phyloP scores from a whole-genome alignment of 2,113 vertebrate genomes.

The Equus przewalskii region DNA sequence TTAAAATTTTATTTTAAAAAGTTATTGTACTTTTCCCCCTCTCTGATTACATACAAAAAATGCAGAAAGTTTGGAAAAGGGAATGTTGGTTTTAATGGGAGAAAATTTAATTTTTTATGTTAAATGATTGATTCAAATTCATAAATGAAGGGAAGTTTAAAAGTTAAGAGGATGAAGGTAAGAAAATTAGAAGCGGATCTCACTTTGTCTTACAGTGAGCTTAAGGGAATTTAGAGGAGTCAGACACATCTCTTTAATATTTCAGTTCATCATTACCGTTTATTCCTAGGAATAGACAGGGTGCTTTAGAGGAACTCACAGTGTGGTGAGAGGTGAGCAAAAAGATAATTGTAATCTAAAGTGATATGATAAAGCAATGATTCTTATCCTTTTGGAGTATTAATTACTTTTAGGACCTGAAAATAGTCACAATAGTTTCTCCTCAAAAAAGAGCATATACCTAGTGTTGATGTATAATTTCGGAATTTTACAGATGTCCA shows the following conservation, averaged over 20 bases:
- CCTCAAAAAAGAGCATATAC: background rate
- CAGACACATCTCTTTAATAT: background rate
- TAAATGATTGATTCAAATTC: constrained; percentile 8
- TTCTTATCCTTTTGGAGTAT: background rate
- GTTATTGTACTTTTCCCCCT: background rate
- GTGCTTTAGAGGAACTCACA: background rate
- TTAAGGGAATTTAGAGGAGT: background rate
- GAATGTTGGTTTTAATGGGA: background rate
- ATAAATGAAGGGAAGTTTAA: constrained; percentile 22
- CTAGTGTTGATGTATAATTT: background rate
- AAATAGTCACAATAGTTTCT: background rate
- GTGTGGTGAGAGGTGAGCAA: background rate
- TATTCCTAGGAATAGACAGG: background rate
- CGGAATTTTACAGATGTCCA: background rate
- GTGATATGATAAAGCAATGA: background rate
- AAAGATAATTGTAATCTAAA: constrained; percentile 12
- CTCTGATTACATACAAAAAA: constrained; percentile 38
- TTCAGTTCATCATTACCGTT: background rate
- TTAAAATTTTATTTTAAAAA: background rate
- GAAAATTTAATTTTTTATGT: constrained; percentile 18
- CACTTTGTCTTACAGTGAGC: background rate
- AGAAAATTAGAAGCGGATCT: constrained; percentile 31
- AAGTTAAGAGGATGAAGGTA: background rate
- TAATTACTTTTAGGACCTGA: constrained; percentile 22
- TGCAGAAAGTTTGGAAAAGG: background rate